phyloP scores from a whole-genome alignment of 2,113 vertebrate genomes.

The Eubucco bourcierii region DNA sequence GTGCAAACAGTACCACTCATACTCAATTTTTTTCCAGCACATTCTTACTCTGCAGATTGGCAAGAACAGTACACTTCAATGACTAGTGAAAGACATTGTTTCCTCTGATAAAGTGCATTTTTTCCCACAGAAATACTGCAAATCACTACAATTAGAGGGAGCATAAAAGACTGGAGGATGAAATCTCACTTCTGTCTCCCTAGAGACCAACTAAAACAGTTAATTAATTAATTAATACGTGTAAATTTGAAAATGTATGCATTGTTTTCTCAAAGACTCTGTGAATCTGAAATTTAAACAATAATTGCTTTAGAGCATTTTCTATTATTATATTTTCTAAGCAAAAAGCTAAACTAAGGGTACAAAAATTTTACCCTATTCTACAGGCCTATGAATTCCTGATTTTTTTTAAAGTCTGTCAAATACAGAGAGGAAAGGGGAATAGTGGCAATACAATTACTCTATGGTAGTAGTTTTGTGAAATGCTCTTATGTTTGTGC shows the following conservation, averaged over 20 bases:
- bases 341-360: neutral
- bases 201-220: neutral
- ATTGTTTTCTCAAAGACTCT: neutral
- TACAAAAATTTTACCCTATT: neutral
- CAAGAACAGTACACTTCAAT: neutral
- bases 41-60: neutral
- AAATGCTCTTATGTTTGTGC: neutral
- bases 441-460: neutral
- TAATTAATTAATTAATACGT: neutral
- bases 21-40: neutral
- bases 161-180: neutral
- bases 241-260: neutral
- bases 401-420: neutral
- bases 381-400: neutral
- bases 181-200: neutral
- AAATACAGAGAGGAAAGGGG: neutral
- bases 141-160: neutral
- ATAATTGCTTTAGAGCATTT: neutral
- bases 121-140: neutral
- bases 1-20: neutral
- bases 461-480: neutral
- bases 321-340: neutral
- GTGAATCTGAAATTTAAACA: neutral
- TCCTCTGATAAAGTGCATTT: neutral
- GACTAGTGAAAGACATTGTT: neutral